Conservation (phyloP, 2,888 invertebrate genomes). For the Drosophila kuntzei region DNA sequence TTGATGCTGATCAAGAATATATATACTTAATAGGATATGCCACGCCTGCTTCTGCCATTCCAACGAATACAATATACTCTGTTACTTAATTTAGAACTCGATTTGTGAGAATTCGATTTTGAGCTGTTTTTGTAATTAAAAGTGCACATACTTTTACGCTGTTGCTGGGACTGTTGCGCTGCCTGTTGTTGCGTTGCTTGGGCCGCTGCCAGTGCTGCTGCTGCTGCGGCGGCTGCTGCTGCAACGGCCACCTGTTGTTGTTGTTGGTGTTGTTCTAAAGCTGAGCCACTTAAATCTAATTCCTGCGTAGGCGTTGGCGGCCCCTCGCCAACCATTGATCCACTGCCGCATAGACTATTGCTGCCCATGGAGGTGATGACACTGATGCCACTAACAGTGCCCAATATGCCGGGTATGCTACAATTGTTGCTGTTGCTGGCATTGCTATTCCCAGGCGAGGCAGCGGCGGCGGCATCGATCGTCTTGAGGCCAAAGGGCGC, state of each 20-base stretch:
- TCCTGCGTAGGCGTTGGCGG: slow-evolving; percentile 93
- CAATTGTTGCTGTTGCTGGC: slow-evolving; percentile 52
- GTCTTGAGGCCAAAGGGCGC: slow-evolving; percentile 84
- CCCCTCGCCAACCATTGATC: slow-evolving; percentile 86
- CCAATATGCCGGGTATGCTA: slow-evolving; percentile 62
- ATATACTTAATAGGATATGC: too few relatives aligned
- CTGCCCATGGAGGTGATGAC: slow-evolving; percentile 79
- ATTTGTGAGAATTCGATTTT: too few relatives aligned
- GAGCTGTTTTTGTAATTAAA: too few relatives aligned
- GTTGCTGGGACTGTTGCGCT: slow-evolving; percentile 85
- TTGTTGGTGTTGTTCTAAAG: slow-evolving; percentile 77
- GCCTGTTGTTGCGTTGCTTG: slow-evolving; percentile 58
- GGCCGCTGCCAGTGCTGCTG: slow-evolving; percentile 49
- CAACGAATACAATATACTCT: too few relatives aligned
- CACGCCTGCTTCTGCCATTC: too few relatives aligned
- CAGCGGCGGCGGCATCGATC: slow-evolving; percentile 70
- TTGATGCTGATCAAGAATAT: too few relatives aligned
- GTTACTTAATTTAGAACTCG: too few relatives aligned
- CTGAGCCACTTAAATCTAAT: slow-evolving; percentile 87
- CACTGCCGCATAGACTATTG: slow-evolving; percentile 70
- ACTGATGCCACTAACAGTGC: slow-evolving; percentile 72
- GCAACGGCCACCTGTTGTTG: slow-evolving; percentile 44
- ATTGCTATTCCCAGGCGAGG: slow-evolving; percentile 54
- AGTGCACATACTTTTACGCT: slow-evolving; percentile 89
- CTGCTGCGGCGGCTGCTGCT: slow-evolving; percentile 55